phyloP scores from a whole-genome alignment of 2,797 vertebrate species.

The Astyanax mexicanus region DNA sequence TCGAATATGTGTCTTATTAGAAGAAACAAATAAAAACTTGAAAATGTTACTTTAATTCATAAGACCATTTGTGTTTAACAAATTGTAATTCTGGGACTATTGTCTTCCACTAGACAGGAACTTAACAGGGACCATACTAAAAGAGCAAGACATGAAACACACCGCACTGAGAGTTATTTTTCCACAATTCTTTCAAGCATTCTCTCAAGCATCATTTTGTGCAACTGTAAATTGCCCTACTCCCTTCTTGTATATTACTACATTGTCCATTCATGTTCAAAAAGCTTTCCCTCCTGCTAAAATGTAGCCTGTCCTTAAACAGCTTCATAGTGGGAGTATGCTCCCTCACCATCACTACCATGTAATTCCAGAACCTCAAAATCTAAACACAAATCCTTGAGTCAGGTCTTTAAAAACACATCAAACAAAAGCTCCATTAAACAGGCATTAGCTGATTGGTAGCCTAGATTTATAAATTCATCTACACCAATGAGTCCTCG shows the following conservation, averaged over 20 bases:
- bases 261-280: conserved; percentile 34
- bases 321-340: neutral
- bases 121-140: too few species aligned
- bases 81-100: too few species aligned
- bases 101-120: too few species aligned
- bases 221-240: neutral
- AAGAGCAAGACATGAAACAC: too few species aligned
- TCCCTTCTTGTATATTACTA: conserved; percentile 11
- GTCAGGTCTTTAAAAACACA: conserved; percentile 4
- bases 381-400: conserved; percentile 25
- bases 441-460: conserved; percentile 65
- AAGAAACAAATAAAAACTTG: neutral
- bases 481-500: neutral
- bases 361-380: conserved; percentile 36
- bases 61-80: too few species aligned
- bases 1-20: conserved; percentile 73
- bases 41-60: neutral
- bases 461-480: conserved; percentile 25
- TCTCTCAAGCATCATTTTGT: neutral
- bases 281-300: neutral
- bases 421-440: conserved; percentile 42
- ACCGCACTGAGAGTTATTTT: too few species aligned
- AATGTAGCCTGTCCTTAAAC: conserved; percentile 26
- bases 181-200: too few species aligned
- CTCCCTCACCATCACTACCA: conserved; percentile 36